These are phyloP conservation scores for Chrysomela aeneicollis DNA, from an alignment of 2,888 invertebrate genomes.

Conservation along the genomic window DNA sequence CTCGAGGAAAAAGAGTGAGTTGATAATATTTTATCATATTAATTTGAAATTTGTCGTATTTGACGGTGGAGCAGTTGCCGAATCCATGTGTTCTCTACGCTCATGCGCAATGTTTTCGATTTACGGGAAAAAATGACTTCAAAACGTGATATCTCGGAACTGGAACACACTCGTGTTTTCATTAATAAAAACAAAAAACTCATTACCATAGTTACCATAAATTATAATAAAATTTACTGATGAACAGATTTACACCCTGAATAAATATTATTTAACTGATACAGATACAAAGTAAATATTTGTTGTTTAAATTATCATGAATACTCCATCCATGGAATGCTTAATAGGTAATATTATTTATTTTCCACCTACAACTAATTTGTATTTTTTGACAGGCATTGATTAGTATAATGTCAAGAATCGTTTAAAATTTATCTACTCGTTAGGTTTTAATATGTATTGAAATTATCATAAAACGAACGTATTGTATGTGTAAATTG, in stretches of 20 bases:
- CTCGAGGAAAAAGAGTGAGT: slow-evolving; percentile 39
- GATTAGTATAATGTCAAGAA: too few species aligned
- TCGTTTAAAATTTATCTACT: too few species aligned
- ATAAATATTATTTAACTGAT: neutral
- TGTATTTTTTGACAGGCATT: too few species aligned
- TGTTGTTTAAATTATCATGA: neutral
- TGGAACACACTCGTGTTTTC: slow-evolving; percentile 29
- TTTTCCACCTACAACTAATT: neutral
- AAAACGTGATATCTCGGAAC: slow-evolving; percentile 21
- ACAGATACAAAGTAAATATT: neutral
- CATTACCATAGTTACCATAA: slow-evolving; percentile 16
- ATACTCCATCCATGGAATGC: neutral
- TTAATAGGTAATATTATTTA: slow-evolving; percentile 1
- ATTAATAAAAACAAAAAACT: slow-evolving; percentile 8
- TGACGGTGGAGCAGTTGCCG: slow-evolving; percentile 37
- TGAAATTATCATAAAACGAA: neutral
- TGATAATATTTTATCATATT: slow-evolving; percentile 27
- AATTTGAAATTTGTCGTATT: slow-evolving; percentile 36
- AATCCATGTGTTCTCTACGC: slow-evolving; percentile 38
- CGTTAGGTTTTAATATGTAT: too few species aligned
- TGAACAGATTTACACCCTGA: neutral
- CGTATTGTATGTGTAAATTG: neutral
- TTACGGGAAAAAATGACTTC: slow-evolving; percentile 28
- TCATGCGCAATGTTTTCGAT: slow-evolving; percentile 40
- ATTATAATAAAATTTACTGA: neutral